Base-by-base conservation (phyloP, 2,888 invertebrate genomes). In the Alentia gelatinosa region DNA sequence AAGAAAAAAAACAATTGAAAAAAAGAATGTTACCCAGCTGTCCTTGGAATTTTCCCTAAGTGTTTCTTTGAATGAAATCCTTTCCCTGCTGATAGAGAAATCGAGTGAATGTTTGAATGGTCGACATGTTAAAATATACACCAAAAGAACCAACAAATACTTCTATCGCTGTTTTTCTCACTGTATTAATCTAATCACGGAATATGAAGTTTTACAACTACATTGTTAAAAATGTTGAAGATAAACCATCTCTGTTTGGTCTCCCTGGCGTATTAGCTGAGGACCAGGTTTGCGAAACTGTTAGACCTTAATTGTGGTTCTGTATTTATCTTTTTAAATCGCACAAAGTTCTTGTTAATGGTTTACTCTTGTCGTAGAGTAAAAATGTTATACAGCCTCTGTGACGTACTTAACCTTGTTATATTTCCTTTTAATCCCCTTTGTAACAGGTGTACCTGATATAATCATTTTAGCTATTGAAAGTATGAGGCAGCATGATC, bases 361-460 rank as follows among this genome's bases (percentile, higher is more conserved):
- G 26, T 68, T 30, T 68, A 12, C 12, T 19, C 30, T 68, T 19
- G n/a, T 56, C 19, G 19, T 56, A 30, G n/a, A 68, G 15, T 30
- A 68, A 68, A 26, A 30, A 68, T 30, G 68, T 30, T 68, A 68
- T 68, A 5, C 30, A 68, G 1, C 47, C 19, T 12, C 47, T 63
- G 63, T 63, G 26, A 63, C 7, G 79, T 79, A 79, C 79, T 79
- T 79, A 79, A 35, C n/a, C 79, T 79, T 35, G 35, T 79, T 37
- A 37, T 79, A n/a, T 7, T 79, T 79, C 39, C 26, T 35, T 37
- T 37, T n/a, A 35, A 37, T 19, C 15, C n/a, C 39, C 35, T 26
- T n/a, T n/a, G n/a, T 56, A 56, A n/a, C 56, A 19, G 19, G 56
- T n/a, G n/a, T 56, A 79, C 4, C 30, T 26, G n/a, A 35, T 74